Conservation (phyloP, 2,113 vertebrate species). For the Oreochromis aureus region DNA sequence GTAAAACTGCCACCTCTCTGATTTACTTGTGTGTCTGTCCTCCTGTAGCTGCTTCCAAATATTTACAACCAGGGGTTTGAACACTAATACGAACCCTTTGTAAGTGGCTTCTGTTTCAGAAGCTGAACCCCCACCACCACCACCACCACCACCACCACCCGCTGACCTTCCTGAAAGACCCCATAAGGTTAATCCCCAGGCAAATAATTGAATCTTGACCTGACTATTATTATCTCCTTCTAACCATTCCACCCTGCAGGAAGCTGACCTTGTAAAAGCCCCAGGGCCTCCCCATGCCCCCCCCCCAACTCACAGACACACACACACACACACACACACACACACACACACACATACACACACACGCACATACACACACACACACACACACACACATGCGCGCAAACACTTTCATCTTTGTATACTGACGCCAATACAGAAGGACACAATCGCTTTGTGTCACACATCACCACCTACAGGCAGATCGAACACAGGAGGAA, state of each 20-base stretch:
- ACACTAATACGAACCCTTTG: slow-evolving; percentile 29
- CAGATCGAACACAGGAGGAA: not conserved
- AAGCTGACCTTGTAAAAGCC: slow-evolving; percentile 55
- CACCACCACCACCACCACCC: not conserved
- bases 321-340: too few species aligned
- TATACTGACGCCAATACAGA: not conserved
- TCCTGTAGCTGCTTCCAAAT: not conserved
- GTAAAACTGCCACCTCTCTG: not conserved
- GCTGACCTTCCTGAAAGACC: slow-evolving; percentile 54
- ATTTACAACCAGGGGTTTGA: slow-evolving; percentile 19
- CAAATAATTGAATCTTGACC: slow-evolving; percentile 69
- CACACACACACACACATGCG: not conserved
- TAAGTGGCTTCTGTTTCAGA: slow-evolving; percentile 51
- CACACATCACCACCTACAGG: not conserved
- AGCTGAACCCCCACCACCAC: not conserved
- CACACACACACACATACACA: not conserved
- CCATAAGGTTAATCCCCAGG: slow-evolving; percentile 61
- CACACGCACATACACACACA: too few species aligned
- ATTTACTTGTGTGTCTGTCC: not conserved
- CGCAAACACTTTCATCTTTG: slow-evolving; percentile 15
- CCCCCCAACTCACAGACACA: not conserved
- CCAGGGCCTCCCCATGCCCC: slow-evolving; percentile 25
- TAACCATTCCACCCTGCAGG: slow-evolving; percentile 38
- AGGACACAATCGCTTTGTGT: not conserved
- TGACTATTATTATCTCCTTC: slow-evolving; percentile 55